phyloP scores from a whole-genome alignment of 2,113 vertebrate species.

The Hippocampus comes region DNA sequence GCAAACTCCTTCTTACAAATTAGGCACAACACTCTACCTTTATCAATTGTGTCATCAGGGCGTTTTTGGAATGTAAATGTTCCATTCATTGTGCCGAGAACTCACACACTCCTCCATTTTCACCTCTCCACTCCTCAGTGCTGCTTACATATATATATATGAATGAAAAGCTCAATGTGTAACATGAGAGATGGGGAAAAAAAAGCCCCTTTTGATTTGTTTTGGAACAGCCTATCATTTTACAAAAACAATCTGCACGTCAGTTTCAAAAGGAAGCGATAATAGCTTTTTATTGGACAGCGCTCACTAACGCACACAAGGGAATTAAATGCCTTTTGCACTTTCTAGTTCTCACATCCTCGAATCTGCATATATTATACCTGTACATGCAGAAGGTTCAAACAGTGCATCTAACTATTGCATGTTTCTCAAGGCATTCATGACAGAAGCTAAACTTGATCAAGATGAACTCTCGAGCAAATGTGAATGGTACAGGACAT shows the following conservation, averaged over 20 bases:
- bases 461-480: slow-evolving; percentile 5
- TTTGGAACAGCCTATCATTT: slow-evolving; percentile 57
- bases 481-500: slow-evolving; percentile 18
- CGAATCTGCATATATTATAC: slow-evolving; percentile 5
- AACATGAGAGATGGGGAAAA: slow-evolving; percentile 63
- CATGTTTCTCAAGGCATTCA: background rate
- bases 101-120: no score
- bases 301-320: slow-evolving; percentile 22
- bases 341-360: slow-evolving; percentile 26
- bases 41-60: no score
- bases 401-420: slow-evolving; percentile 6
- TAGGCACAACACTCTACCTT: no score
- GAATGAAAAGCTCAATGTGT: slow-evolving; percentile 59
- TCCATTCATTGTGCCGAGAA: no score
- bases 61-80: no score
- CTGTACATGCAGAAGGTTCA: background rate
- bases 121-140: no score
- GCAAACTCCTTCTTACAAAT: no score
- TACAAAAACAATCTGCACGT: slow-evolving; percentile 52
- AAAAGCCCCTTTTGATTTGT: slow-evolving; percentile 60
- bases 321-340: slow-evolving; percentile 32
- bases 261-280: slow-evolving; percentile 36
- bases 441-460: slow-evolving; percentile 6
- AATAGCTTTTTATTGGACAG: slow-evolving; percentile 40
- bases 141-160: slow-evolving; percentile 4